phyloP scores from a whole-genome alignment of 2,797 vertebrate genomes.

The Anomalospiza imberbis region DNA sequence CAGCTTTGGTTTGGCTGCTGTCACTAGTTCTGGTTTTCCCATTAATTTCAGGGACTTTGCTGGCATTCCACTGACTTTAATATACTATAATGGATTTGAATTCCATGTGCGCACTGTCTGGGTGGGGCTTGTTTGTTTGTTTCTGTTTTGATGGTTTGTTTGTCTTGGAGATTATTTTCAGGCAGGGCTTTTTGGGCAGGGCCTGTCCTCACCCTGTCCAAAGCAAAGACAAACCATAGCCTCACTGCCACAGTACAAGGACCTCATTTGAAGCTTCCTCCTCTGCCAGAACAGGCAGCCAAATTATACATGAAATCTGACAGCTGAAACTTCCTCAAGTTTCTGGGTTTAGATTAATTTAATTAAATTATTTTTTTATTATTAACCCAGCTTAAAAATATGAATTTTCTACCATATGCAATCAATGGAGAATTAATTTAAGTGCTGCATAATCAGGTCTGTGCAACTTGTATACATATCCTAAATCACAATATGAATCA shows the following conservation, averaged over 20 bases:
- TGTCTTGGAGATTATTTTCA: constrained; percentile 21
- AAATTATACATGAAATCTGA: not conserved
- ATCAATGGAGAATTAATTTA: not conserved
- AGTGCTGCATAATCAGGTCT: not conserved
- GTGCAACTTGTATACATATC: not conserved
- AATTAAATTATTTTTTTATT: not conserved
- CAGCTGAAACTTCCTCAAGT: not conserved
- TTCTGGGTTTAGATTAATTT: not conserved
- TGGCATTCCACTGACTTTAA: not conserved
- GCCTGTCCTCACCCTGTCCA: not conserved
- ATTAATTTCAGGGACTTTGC: not conserved
- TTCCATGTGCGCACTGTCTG: not conserved
- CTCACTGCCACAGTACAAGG: not conserved
- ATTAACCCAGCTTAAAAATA: not conserved
- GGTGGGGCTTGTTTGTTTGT: not conserved
- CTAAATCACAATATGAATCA: not conserved
- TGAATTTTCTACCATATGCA: not conserved
- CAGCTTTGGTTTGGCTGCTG: not conserved
- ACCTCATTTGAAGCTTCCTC: not conserved
- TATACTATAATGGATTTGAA: not conserved
- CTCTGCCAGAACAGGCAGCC: not conserved
- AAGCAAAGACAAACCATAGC: not conserved
- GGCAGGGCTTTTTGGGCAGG: not conserved
- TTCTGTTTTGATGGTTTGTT: constrained; percentile 15
- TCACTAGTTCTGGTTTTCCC: not conserved